A percentile compares a stretch with the other conserved stretches of the same genome.
phyloP scores from a whole-genome alignment of 2,888 invertebrate species.

The Desoria tigrina region DNA sequence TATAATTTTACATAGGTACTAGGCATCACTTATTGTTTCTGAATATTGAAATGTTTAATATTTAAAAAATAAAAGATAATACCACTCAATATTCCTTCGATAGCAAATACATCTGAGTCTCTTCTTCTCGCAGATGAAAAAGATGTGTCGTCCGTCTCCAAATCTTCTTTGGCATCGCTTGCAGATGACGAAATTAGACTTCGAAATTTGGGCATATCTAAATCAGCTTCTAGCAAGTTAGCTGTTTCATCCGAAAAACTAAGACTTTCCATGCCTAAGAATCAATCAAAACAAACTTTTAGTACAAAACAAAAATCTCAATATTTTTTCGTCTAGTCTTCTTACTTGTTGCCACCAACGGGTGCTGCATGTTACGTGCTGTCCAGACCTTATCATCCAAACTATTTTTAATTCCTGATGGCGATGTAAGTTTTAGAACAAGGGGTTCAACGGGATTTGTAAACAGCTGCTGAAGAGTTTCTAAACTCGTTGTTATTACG shows the following conservation, averaged over 20 bases:
- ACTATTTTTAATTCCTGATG: constrained; percentile 57
- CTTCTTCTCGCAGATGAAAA: constrained; percentile 30
- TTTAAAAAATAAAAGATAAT: neutral
- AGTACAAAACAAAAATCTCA: too few species aligned
- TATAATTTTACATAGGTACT: neutral
- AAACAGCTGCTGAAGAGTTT: constrained; percentile 68
- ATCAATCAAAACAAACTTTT: neutral
- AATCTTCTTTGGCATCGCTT: constrained; percentile 42
- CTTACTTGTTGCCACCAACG: neutral
- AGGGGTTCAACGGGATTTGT: constrained; percentile 62
- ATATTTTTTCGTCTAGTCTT: neutral
- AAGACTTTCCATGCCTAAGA: constrained; percentile 36
- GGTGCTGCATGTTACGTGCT: neutral
- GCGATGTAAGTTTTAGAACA: constrained; percentile 61
- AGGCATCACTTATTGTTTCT: neutral
- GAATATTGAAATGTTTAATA: too few species aligned
- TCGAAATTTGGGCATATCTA: constrained; percentile 46
- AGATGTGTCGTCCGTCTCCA: neutral
- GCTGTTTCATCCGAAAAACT: constrained; percentile 44
- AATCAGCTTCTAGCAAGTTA: constrained; percentile 42
- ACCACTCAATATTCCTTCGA: constrained; percentile 30
- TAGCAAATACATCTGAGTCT: constrained; percentile 46
- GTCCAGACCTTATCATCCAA: constrained; percentile 43
- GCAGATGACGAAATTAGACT: constrained; percentile 42
- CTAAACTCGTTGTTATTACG: constrained; percentile 82